Conservation (phyloP, 2,113 vertebrate genomes). For the Otocyon megalotis region DNA sequence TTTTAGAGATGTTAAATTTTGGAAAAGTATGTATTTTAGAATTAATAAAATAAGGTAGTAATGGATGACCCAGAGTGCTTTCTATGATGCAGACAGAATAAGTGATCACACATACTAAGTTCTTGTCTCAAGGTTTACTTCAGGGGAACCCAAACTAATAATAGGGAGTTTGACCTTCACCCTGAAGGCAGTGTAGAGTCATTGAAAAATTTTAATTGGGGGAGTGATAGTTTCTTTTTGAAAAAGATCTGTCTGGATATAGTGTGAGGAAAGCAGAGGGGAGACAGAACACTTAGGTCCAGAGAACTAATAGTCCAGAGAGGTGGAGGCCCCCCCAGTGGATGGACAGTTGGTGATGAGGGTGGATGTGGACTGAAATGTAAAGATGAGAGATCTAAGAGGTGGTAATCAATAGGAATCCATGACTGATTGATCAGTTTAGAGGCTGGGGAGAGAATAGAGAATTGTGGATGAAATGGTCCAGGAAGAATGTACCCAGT, state of each 20-base stretch:
- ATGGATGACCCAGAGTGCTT: background rate
- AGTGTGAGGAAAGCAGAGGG: background rate
- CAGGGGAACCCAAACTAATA: background rate
- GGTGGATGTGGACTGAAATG: background rate
- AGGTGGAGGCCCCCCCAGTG: background rate
- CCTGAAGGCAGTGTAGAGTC: background rate
- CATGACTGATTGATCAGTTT: background rate
- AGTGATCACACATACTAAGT: background rate
- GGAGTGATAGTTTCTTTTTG: background rate
- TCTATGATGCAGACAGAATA: background rate
- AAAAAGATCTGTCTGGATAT: background rate
- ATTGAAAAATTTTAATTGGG: background rate
- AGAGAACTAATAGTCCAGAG: background rate
- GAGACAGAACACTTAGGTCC: background rate
- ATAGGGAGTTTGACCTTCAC: background rate
- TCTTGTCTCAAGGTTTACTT: background rate
- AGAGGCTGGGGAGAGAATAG: background rate
- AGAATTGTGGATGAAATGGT: background rate
- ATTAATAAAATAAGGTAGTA: conserved; percentile 38
- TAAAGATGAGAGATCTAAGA: background rate
- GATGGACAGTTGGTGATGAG: background rate
- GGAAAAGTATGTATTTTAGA: background rate
- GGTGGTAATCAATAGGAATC: background rate
- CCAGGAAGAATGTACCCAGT: background rate
- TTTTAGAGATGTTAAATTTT: conserved; percentile 43